A percentile compares a stretch with the other conserved stretches of the same genome.
Conservation (phyloP, 2,113 vertebrate genomes). For the Leucopternis melanops region DNA sequence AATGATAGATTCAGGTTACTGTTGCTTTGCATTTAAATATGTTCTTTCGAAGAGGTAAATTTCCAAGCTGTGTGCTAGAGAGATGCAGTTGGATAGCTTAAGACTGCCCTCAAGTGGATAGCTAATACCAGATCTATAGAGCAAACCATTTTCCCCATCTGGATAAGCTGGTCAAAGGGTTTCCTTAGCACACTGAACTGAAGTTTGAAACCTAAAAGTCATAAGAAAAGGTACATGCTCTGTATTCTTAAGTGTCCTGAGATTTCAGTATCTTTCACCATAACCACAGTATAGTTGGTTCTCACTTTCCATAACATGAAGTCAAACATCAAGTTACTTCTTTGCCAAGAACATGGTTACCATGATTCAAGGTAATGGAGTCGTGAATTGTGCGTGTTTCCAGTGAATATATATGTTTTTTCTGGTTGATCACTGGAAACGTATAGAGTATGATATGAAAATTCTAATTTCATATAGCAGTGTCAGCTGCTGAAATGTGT, state of each 20-base stretch:
- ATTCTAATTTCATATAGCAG: background rate
- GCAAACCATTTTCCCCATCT: background rate
- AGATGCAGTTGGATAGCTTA: background rate
- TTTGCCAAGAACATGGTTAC: background rate
- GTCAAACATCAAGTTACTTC: background rate
- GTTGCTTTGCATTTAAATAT: background rate
- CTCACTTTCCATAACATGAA: background rate
- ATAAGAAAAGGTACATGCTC: background rate
- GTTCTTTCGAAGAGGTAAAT: background rate
- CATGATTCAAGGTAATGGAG: background rate
- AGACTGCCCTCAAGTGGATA: conserved; percentile 45
- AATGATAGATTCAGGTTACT: background rate
- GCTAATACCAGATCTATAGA: background rate
- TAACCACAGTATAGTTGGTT: background rate
- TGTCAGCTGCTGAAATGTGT: background rate
- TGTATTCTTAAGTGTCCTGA: background rate
- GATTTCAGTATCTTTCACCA: background rate
- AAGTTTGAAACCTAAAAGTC: background rate
- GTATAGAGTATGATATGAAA: background rate
- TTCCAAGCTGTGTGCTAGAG: background rate
- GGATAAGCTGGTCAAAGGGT: background rate
- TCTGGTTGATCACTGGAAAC: background rate
- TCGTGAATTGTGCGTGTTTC: background rate
- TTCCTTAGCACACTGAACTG: background rate
- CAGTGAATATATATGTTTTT: background rate